phyloP scores from a whole-genome alignment of 2,888 invertebrate genomes.

The Steromphala cineraria region DNA sequence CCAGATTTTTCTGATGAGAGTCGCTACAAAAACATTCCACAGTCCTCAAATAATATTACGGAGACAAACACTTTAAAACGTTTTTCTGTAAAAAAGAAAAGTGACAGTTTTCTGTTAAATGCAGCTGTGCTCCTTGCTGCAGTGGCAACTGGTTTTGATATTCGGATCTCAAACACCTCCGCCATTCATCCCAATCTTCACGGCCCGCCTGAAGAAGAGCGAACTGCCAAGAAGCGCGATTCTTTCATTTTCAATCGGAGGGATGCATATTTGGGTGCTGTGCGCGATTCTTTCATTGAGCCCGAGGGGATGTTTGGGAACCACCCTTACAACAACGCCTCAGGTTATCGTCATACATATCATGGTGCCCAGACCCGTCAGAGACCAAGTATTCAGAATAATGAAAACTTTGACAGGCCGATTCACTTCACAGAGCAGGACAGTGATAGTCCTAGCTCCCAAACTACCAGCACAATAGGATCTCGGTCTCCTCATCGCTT shows the following conservation, averaged over 20 bases:
- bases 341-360: slow-evolving; percentile 84
- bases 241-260: slow-evolving; percentile 67
- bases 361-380: slow-evolving; percentile 85
- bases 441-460: slow-evolving; percentile 30
- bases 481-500: slow-evolving; percentile 52
- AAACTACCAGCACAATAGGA: slow-evolving; percentile 53
- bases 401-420: slow-evolving; percentile 67
- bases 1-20: slow-evolving; percentile 66
- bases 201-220: slow-evolving; percentile 46
- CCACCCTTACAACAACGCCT: slow-evolving; percentile 54
- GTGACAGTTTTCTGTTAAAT: slow-evolving; percentile 86
- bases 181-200: slow-evolving; percentile 66
- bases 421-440: slow-evolving; percentile 60
- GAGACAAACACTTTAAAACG: slow-evolving; percentile 74
- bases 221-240: slow-evolving; percentile 54
- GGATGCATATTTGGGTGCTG: slow-evolving; percentile 72
- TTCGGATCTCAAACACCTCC: slow-evolving; percentile 85
- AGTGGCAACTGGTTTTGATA: slow-evolving; percentile 92
- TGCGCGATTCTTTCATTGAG: slow-evolving; percentile 71
- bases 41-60: neutral
- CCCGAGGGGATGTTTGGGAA: slow-evolving; percentile 62
- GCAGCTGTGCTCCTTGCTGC: slow-evolving; percentile 93
- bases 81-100: slow-evolving; percentile 59
- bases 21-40: slow-evolving; percentile 55
- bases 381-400: slow-evolving; percentile 69